phyloP scores from a whole-genome alignment of 2,888 invertebrate genomes.

The Tanytarsus gracilentus region DNA sequence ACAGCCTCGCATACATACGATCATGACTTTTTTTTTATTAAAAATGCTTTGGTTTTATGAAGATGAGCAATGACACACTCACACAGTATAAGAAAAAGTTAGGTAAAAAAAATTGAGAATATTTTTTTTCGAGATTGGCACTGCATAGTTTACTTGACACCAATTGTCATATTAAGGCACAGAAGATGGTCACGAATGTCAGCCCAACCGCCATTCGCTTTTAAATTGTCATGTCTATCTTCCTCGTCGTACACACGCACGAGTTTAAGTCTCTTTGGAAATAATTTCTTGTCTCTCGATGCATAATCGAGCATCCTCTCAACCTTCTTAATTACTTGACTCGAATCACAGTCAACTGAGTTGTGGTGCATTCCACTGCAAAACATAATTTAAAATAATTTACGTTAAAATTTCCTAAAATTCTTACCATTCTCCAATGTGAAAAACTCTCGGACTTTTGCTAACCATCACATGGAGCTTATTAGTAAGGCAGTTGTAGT shows the following conservation, averaged over 20 bases:
- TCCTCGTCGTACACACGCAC: conserved; percentile 49
- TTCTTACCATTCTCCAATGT: conserved; percentile 94
- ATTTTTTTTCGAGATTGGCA: too few relatives aligned
- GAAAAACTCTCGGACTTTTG: conserved; percentile 90
- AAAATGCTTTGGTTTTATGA: too few relatives aligned
- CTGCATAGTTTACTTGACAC: too few relatives aligned
- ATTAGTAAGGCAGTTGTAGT: conserved; percentile 66
- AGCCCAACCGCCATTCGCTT: conserved; percentile 98
- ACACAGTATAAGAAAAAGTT: too few relatives aligned
- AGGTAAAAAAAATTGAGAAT: too few relatives aligned
- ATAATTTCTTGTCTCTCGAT: conserved; percentile 53
- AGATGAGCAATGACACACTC: too few relatives aligned
- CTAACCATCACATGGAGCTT: conserved; percentile 82
- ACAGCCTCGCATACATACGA: too few relatives aligned
- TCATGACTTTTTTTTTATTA: too few relatives aligned
- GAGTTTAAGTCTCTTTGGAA: conserved; percentile 57
- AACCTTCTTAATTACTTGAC: conserved; percentile 73
- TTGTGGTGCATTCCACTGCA: conserved; percentile 93
- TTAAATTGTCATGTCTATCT: conserved; percentile 64
- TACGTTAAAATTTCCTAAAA: background rate
- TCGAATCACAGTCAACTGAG: conserved; percentile 81
- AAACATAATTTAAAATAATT: background rate
- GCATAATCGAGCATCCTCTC: conserved; percentile 68
- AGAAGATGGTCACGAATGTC: conserved; percentile 76
- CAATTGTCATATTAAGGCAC: conserved; percentile 69